Base-by-base conservation (phyloP, 2,113 vertebrate species). In the Melanostigma gelatinosum region DNA sequence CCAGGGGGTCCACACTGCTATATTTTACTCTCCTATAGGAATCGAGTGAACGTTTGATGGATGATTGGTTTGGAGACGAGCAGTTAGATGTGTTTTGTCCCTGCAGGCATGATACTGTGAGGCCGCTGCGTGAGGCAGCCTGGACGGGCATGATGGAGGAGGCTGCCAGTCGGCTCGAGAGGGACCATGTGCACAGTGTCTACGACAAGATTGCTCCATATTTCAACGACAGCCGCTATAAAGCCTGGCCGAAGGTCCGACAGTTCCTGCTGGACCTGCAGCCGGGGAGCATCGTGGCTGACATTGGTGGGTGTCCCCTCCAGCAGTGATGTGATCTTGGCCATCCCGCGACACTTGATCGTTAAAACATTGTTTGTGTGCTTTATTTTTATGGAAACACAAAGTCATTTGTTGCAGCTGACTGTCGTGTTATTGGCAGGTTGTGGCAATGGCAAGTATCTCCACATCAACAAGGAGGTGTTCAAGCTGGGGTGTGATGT, bases 181-280 rank as follows among this genome's bases (percentile, higher is more conserved):
- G 87, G 80, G 92, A 94, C 36, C 92, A 95, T 7, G 89, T 96
- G 86, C 95, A 94, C 87, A 94, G 69, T 0, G 91, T 96, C 40
- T 95, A 96, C 16, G 94, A 96, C 92, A 95, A 93, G 92, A 96
- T 95, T 10, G 93, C 95, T 64, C 94, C 96, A 29, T 94, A 93
- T 79, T 96, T 96, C 87, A 96, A 89, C 13, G 95, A 96, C 79
- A 78, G 86, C 80, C 87, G 87, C 69, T 96, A 95, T 72, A 96
- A 95, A 85, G 94, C 95, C 69, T 95, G 95, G 95, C 94, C 95
- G 1, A 95, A 95, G 84, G 95, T 96, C 8, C 94, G 91, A 1
- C 93, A 95, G 87, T 96, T 96, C 82, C 93, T 97, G 72, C 91
- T 95, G 79, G 94, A 95, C 73, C 93, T 94, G 82, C 86, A 94